Base-by-base conservation (phyloP, 2,113 vertebrate species). In the Pteropus alecto region DNA sequence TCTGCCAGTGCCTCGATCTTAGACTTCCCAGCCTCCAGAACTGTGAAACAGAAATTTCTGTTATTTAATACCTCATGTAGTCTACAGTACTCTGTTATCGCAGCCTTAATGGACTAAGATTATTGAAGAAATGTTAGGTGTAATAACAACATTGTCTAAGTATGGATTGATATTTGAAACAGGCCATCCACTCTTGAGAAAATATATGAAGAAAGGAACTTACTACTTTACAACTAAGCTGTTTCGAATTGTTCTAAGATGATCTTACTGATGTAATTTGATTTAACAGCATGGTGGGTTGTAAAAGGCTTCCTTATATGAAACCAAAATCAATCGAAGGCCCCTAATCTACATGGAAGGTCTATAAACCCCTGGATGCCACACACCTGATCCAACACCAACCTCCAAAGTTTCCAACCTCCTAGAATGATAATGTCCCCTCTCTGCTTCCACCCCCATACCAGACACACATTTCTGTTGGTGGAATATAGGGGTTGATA, bases 351-450 rank as follows among this genome's bases (percentile, higher is more conserved):
- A 46, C 0, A 5, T 9, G 30, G 56, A 63, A 5, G 12, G 7
- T 10, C 8, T 91, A 0, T 15, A 58, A 60, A 6, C 2, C 18
- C n/a, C 0, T 21, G 8, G 41, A 14, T 35, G 10, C 26, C 0
- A 54, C 12, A 16, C 22, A 63, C 38, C 38, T 56, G 4, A 8
- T 94, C n/a, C 68, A 65, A 33, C 1, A 10, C 9, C 30, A 26
- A 0, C 33, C 15, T 22, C 6, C 48, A 54, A 30, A 46, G 1
- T 48, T 73, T 56, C 54, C 11, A 30, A 0, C 43, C 63, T 73
- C 38, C 43, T 26, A 28, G 33, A 51, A 28, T 12, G 30, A 63
- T 15, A 2, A 22, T 70, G 16, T 2, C 8, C 9, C 9, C 5
- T 81, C 6, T 58, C 63, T 87, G 41, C 22, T 67, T 77, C 26